Percentiles rank a stretch among this genome's conserved stretches.
Evolutionary conservation across 1,140 invertebrate species (phyloP).

Genomic region (Daktulosphaira vitifoliae): DNA sequence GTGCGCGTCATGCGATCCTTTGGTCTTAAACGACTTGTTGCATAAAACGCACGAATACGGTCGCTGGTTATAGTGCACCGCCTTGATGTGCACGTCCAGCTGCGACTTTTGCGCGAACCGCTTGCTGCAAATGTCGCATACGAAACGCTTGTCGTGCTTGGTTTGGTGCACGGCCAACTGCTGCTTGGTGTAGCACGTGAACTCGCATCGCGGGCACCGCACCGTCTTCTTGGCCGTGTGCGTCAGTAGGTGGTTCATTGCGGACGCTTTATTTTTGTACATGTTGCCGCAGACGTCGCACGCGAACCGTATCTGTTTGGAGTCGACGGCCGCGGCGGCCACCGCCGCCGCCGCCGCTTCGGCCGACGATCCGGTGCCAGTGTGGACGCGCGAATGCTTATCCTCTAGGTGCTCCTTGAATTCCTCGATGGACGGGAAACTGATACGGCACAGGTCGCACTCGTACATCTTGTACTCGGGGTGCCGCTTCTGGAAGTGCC

Average conservation of each 20-base stretch:
- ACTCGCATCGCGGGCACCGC: not conserved
- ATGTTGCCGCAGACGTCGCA: constrained; percentile 28
- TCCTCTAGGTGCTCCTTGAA: constrained; percentile 8
- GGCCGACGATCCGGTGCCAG: not conserved
- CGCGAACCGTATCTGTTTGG: constrained; percentile 16
- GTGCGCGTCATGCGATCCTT: constrained; percentile 45
- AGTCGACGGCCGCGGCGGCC: not conserved
- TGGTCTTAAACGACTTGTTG: constrained; percentile 45
- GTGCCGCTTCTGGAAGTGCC: constrained; percentile 21
- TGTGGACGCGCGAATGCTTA: constrained; percentile 8
- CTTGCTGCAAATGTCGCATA: constrained; percentile 35
- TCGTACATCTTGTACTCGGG: constrained; percentile 34
- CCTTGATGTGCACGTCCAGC: constrained; percentile 37
- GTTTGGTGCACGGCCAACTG: constrained; percentile 34
- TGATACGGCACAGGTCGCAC: constrained; percentile 49
- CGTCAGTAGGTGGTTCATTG: constrained; percentile 28
- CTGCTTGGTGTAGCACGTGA: constrained; percentile 27
- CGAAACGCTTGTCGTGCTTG: constrained; percentile 34
- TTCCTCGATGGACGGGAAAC: constrained; percentile 46
- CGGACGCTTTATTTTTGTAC: constrained; percentile 27
- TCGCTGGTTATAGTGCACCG: constrained; percentile 43
- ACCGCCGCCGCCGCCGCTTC: not conserved
- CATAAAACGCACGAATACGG: constrained; percentile 47
- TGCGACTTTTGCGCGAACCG: constrained; percentile 37
- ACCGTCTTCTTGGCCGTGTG: constrained; percentile 28